A percentile compares a stretch with the other conserved stretches of the same genome.
These are phyloP conservation scores for Adelges cooleyi DNA, from an alignment of 1,140 invertebrate genomes.

Conservation along the genomic window DNA sequence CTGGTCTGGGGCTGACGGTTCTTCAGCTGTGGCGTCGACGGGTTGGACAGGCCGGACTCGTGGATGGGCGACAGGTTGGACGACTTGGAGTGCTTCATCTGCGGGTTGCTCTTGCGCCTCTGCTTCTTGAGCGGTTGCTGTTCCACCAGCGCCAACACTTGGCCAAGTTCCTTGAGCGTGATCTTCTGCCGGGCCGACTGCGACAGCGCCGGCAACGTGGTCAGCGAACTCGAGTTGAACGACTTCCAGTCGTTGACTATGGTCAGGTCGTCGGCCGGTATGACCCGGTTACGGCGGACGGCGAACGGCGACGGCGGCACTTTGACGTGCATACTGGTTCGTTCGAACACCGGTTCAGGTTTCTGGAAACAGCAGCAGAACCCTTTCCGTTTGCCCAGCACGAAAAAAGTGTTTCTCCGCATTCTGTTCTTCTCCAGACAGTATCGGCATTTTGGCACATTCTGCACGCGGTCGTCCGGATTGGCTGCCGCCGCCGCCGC, in stretches of 20 bases:
- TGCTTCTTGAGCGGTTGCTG: slow-evolving; percentile 30
- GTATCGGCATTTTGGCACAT: neutral
- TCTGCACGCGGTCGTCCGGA: neutral
- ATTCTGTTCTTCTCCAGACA: slow-evolving; percentile 24
- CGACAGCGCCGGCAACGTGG: slow-evolving; percentile 40
- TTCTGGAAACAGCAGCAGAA: slow-evolving; percentile 22
- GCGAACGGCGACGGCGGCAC: slow-evolving; percentile 17
- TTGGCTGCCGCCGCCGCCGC: neutral
- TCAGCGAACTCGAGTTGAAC: slow-evolving; percentile 25
- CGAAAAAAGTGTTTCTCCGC: neutral
- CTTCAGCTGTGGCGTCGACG: slow-evolving; percentile 36
- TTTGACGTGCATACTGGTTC: neutral
- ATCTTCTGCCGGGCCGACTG: slow-evolving; percentile 41
- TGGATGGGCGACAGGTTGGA: slow-evolving; percentile 53
- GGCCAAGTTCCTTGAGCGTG: slow-evolving; percentile 42
- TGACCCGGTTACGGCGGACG: slow-evolving; percentile 26
- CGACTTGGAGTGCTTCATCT: slow-evolving; percentile 43
- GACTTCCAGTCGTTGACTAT: slow-evolving; percentile 13
- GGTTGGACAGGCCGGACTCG: slow-evolving; percentile 60
- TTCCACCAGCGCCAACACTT: slow-evolving; percentile 38
- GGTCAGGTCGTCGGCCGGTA: slow-evolving; percentile 28
- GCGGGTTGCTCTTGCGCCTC: slow-evolving; percentile 40
- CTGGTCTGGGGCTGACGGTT: slow-evolving; percentile 19
- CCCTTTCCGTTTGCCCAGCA: neutral
- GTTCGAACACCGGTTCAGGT: slow-evolving; percentile 28